These are phyloP conservation scores for Chaunax sp. DNA, from an alignment of 2,797 vertebrate species.

Conservation along the genomic window DNA sequence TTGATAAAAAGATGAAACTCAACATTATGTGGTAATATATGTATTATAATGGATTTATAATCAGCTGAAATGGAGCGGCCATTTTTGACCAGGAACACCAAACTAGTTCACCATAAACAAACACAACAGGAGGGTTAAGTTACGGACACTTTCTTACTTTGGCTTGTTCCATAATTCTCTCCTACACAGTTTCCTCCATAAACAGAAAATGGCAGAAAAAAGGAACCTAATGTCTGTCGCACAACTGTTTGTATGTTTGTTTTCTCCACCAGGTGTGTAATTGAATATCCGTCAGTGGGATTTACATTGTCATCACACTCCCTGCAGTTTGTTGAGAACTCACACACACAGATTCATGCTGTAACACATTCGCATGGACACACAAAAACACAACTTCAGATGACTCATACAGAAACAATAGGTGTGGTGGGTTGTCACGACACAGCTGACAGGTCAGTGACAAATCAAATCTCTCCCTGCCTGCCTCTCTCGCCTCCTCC, in stretches of 20 bases:
- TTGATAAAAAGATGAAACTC: too few species aligned
- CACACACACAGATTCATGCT: too few species aligned
- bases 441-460: slow-evolving; percentile 36
- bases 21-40: too few species aligned
- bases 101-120: too few species aligned
- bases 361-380: too few species aligned
- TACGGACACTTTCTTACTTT: background rate
- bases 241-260: background rate
- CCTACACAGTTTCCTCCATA: background rate
- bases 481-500: slow-evolving; percentile 9
- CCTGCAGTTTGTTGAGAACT: slow-evolving; percentile 9
- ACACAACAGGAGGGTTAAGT: too few species aligned
- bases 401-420: slow-evolving; percentile 36
- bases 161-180: background rate
- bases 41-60: too few species aligned
- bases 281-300: slow-evolving; percentile 19
- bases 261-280: background rate
- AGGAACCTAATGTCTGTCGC: too few species aligned
- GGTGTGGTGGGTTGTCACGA: slow-evolving; percentile 19
- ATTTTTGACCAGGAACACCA: too few species aligned
- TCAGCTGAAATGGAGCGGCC: too few species aligned
- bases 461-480: slow-evolving; percentile 35
- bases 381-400: background rate
- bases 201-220: background rate
- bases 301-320: slow-evolving; percentile 20